Base-by-base conservation (phyloP, 2,113 vertebrate species). In the Jaculus jaculus region DNA sequence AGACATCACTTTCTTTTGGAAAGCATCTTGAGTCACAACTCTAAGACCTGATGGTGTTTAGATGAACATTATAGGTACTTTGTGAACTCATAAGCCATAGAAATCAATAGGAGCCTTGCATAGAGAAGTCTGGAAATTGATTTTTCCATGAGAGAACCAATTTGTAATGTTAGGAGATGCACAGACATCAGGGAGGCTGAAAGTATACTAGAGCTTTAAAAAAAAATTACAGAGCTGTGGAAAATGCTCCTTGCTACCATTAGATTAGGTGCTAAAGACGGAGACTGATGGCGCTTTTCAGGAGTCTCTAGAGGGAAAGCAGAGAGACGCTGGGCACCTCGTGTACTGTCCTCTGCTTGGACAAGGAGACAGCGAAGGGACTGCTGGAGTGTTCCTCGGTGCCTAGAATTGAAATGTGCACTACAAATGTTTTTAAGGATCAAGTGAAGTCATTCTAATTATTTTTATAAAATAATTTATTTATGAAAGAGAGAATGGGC, bases 61-160 rank as follows among this genome's bases (percentile, higher is more conserved):
- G 95, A 92, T 85, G 93, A 90, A 28, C 54, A 91, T 90, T 93
- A 88, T 28, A 85, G 87, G 69, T 72, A 90, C 88, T 90, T 82
- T 90, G 87, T 93, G 81, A 93, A 91, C n/a, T 87, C 83, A 69
- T 37, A 88, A 90, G 90, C 75, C 92, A 60, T 87, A 74, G 90
- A 94, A 97, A 96, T 96, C 96, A 93, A 94, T 90, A 85, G 60
- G 18, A 42, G 15, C 69, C 93, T 96, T 95, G 85, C 90, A 96
- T 92, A 96, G 92, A 87, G 77, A 93, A 95, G 90, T 80, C 42
- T 71, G 54, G 34, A 65, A 77, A 97, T 92, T 87, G 90, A 95
- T 97, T 96, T 97, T 97, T 94, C 85, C 63, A 84, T 42, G 47
- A 91, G 20, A 89, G 63, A 93, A 75, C 89, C 95, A 87, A 91